Evolutionary conservation across 2,113 vertebrate genomes (phyloP), one percentile per base, ranked within the genome.

Genomic region (Hyla sarda): DNA sequence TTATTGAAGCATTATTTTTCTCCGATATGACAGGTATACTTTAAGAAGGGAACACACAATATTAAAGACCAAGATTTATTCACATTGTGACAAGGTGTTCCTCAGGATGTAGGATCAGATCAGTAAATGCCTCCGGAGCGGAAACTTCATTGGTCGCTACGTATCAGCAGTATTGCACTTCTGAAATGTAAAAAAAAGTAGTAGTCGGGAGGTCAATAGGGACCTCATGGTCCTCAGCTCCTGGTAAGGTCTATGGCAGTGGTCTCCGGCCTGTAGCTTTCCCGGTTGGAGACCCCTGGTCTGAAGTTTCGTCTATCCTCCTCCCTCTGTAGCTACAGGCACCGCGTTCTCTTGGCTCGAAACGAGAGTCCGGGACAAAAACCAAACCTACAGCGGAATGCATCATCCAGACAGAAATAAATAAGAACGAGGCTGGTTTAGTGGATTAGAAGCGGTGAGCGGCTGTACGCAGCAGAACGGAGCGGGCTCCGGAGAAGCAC

Each of bases 101-200:
- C n/a, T 25, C 13, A 17, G 3, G 17, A 19, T 9, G 19, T 0
- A n/a, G 25, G 6, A 58, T 60, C 23, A n/a, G 13, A 6, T 62
- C 25, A 32, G 30, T 58, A 75, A 5, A 28, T 2, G 3, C 65
- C 65, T 78, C 77, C 1, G 11, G 34, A n/a, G 19, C n/a, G 5
- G 23, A 12, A 45, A 25, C 14, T 23, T 71, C 45, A 3, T n/a
- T 34, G 62, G n/a, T 52, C 14, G 34, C 58, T 45, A 54, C 56
- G 16, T 5, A 25, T 67, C 62, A 52, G 81, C 62, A 82, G 62
- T 52, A 82, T 82, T 82, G 62, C 60, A 71, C 60, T 30, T 54
- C 7, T 28, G 14, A 10, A 10, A 3, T 21, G 32, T 9, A 9
- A 12, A 8, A 48, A 48, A 12, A 10, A 48, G 47, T 48, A 41